These are phyloP conservation scores for Daptonema setosum DNA, from an alignment of 2,888 invertebrate species.

Conservation along the genomic window DNA sequence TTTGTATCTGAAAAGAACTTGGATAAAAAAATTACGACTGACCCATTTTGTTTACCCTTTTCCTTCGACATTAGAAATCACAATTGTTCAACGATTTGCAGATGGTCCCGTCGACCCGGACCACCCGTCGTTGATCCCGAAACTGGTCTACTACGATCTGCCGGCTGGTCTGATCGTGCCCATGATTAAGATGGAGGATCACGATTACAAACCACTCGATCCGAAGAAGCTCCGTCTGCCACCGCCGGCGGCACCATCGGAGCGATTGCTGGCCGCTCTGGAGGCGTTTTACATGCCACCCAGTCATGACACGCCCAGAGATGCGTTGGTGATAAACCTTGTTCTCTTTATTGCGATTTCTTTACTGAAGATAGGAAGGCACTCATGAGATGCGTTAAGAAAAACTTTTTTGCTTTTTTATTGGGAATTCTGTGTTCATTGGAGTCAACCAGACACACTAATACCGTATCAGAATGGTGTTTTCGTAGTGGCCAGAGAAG, in stretches of 20 bases:
- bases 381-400: background rate
- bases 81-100: too few relatives aligned
- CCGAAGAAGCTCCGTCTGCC: constrained; percentile 72
- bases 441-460: too few relatives aligned
- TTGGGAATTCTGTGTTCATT: constrained; percentile 2
- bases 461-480: too few relatives aligned
- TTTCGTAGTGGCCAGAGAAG: too few relatives aligned
- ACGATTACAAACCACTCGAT: constrained; percentile 66
- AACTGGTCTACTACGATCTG: constrained; percentile 80
- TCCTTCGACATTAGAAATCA: too few relatives aligned
- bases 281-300: constrained; percentile 79
- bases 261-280: constrained; percentile 69
- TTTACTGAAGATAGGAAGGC: background rate
- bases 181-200: constrained; percentile 75
- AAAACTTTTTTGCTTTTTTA: too few relatives aligned
- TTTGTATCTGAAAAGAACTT: too few relatives aligned
- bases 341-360: background rate
- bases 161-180: constrained; percentile 95
- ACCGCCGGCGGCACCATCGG: constrained; percentile 79
- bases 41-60: too few relatives aligned
- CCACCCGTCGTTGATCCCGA: constrained; percentile 22
- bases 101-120: too few relatives aligned
- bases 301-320: constrained; percentile 76
- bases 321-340: constrained; percentile 32
- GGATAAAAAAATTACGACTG: too few relatives aligned